Percentiles rank a stretch among this genome's conserved stretches.
These are phyloP conservation scores for Oreotrochilus melanogaster DNA, from an alignment of 2,113 vertebrate genomes.

Conservation along the genomic window DNA sequence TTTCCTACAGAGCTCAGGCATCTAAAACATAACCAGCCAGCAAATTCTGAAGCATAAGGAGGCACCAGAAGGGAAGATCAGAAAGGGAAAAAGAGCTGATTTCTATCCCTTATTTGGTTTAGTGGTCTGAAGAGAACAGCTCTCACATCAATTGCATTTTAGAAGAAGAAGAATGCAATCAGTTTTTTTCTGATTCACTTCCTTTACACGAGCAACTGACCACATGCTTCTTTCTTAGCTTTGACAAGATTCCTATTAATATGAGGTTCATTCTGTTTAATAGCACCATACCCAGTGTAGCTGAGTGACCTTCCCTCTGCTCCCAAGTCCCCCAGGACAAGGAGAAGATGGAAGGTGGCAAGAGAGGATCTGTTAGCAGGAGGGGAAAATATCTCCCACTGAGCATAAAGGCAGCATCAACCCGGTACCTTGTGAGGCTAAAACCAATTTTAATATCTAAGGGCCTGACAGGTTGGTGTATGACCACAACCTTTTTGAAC, in stretches of 20 bases:
- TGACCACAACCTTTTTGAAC: background rate
- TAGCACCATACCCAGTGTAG: background rate
- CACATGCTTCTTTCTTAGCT: background rate
- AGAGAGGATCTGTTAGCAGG: background rate
- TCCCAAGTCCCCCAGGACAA: background rate
- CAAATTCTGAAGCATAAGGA: background rate
- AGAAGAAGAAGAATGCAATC: background rate
- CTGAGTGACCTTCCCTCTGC: background rate
- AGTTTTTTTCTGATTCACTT: background rate
- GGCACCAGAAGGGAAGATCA: constrained; percentile 21
- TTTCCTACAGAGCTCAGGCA: background rate
- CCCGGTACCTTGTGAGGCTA: fast-evolving
- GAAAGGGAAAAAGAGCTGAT: background rate
- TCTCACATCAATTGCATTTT: background rate
- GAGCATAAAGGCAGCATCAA: background rate
- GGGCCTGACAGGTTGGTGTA: background rate
- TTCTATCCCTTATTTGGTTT: constrained; percentile 54
- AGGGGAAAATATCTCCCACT: background rate
- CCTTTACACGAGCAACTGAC: background rate
- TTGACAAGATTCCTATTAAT: background rate
- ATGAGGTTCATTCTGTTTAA: background rate
- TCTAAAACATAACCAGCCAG: background rate
- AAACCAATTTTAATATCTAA: background rate
- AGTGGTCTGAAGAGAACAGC: background rate
- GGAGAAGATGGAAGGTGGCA: background rate